Base-by-base conservation (phyloP, 1,140 invertebrate genomes). In the Drosophila miranda region DNA sequence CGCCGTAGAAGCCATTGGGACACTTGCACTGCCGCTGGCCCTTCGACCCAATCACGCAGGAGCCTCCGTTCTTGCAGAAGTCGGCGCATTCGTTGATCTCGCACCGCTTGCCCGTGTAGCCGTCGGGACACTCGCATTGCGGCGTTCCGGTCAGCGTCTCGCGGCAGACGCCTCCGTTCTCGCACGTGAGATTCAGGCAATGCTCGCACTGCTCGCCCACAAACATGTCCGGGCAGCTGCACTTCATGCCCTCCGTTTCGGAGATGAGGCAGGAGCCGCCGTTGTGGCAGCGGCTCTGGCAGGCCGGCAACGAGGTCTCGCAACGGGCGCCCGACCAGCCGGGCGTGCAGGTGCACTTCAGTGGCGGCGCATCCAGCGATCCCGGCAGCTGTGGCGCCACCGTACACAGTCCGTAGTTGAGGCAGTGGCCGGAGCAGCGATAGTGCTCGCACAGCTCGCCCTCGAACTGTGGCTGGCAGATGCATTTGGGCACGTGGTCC, bases 281-380 rank as follows among this genome's bases (percentile, higher is more conserved):
- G 54, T 91, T 91, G 49, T 89, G 89, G 41, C 90, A 91, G 23
- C 82, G 83, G 21, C 82, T 90, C 52, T 92, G 89, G 74, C 93
- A 93, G 41, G 92, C 86, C 3, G 92, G 89, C 11, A 93, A 90
- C 1, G 92, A 92, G 14, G 86, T 92, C 89, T 96, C 94, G 89
- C 95, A 96, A 3, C 93, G 91, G 41, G 93, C 91, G 4, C 95
- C 95, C 1, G 93, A 93, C 93, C 93, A 96, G 14, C 93, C 92
- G 5, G 93, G 89, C 16, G 92, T 92, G 78, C 95, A 96, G 53
- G 91, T 92, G 83, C 94, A 95, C 80, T 92, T 90, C 3, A 91
- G 61, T 1, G 89, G 79, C 14, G 89, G 88, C 3, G 68, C 76
- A 0, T 83, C 89, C 6, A 44, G 26, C 0, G 78, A 46, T 8